Conservation (phyloP, 2,888 invertebrate genomes). For the Spodoptera exigua region DNA sequence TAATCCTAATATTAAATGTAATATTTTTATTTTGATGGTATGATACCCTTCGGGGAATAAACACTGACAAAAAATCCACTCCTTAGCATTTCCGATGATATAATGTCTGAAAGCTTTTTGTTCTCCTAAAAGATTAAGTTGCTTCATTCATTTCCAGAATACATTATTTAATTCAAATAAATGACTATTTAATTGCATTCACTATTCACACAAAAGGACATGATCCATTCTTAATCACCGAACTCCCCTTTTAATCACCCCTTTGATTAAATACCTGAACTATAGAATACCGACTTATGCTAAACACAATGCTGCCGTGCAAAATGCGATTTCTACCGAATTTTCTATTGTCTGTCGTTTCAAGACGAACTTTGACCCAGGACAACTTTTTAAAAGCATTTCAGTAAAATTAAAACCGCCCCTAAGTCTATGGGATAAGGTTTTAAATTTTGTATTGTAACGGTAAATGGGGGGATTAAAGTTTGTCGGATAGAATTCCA, state of each 20-base stretch:
- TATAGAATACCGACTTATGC: constrained; percentile 47
- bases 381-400: constrained; percentile 4
- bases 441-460: background rate
- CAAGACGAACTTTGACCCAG: constrained; percentile 40
- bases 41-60: no score
- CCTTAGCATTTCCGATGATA: no score
- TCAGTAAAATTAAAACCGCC: background rate
- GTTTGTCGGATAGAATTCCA: constrained; percentile 40
- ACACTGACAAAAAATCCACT: no score
- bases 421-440: background rate
- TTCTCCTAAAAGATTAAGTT: no score
- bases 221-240: constrained; percentile 18
- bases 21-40: no score
- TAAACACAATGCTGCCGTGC: constrained; percentile 51
- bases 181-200: background rate
- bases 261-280: constrained; percentile 41
- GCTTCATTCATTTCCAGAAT: no score
- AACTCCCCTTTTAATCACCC: constrained; percentile 30
- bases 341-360: constrained; percentile 41
- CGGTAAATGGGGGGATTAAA: constrained; percentile 6
- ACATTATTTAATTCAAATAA: background rate
- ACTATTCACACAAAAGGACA: constrained; percentile 18
- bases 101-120: no score
- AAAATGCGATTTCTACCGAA: constrained; percentile 54
- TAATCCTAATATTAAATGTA: no score